Conservation (phyloP, 2,888 invertebrate genomes). For the Gnatocerus cornutus region DNA sequence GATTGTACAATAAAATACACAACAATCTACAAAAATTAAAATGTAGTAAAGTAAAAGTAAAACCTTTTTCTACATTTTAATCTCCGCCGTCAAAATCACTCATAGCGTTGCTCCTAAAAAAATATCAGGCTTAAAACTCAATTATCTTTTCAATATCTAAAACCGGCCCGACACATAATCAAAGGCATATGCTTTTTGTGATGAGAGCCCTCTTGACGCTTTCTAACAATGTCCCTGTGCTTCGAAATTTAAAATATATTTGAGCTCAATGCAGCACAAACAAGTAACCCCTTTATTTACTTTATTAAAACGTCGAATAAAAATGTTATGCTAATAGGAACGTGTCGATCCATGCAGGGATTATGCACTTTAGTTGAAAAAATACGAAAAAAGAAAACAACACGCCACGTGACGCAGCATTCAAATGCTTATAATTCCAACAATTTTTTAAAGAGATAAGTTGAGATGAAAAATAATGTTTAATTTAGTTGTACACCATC, state of each 20-base stretch:
- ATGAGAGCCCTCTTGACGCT: slow-evolving; percentile 23
- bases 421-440: slow-evolving; percentile 20
- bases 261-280: slow-evolving; percentile 50
- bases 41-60: no score
- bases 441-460: not conserved
- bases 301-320: slow-evolving; percentile 57
- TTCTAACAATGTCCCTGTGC: slow-evolving; percentile 8
- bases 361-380: slow-evolving; percentile 57
- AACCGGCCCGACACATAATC: not conserved
- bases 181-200: slow-evolving; percentile 23
- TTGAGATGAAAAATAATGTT: not conserved
- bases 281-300: slow-evolving; percentile 56
- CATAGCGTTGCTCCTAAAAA: no score
- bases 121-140: no score
- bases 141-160: no score
- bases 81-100: no score
- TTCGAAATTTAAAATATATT: slow-evolving; percentile 52
- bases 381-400: slow-evolving; percentile 52
- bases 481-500: slow-evolving; percentile 9
- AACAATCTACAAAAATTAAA: no score
- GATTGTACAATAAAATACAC: no score
- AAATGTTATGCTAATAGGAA: slow-evolving; percentile 60
- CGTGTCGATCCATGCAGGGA: slow-evolving; percentile 59
- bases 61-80: no score
- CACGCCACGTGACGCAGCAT: slow-evolving; percentile 53